A percentile compares a stretch with the other conserved stretches of the same genome.
These are phyloP conservation scores for Meloidogyne chitwoodi DNA, from an alignment of 1,140 invertebrate species.

Conservation along the genomic window DNA sequence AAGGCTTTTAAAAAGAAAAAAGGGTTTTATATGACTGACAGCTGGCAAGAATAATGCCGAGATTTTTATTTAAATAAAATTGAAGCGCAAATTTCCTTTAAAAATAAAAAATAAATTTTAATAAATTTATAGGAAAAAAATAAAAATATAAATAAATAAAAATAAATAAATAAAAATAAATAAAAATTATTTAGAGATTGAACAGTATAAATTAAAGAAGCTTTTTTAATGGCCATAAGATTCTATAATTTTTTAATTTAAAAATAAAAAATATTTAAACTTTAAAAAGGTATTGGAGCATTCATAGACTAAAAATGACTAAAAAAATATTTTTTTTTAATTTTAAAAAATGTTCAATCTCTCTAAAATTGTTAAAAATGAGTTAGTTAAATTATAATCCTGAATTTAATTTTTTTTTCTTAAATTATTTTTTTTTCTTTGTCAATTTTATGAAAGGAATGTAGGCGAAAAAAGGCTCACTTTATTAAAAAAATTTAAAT, in stretches of 20 bases:
- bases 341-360: no score
- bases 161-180: background rate
- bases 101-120: background rate
- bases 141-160: background rate
- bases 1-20: background rate
- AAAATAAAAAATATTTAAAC: no score
- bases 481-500: background rate
- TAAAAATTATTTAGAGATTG: no score
- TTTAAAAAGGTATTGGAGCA: no score
- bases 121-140: background rate
- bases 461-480: conserved; percentile 30
- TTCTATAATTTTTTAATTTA: no score
- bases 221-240: no score
- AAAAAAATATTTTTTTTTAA: no score
- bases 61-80: background rate
- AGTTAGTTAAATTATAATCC: background rate
- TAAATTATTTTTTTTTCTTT: background rate
- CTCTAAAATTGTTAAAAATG: background rate
- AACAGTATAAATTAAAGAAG: no score
- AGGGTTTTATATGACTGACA: background rate
- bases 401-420: background rate
- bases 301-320: no score
- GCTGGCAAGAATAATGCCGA: conserved; percentile 14
- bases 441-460: conserved; percentile 55
- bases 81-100: background rate